Evolutionary conservation across 2,888 invertebrate species (phyloP).

Genomic region (Erebia epiphron): DNA sequence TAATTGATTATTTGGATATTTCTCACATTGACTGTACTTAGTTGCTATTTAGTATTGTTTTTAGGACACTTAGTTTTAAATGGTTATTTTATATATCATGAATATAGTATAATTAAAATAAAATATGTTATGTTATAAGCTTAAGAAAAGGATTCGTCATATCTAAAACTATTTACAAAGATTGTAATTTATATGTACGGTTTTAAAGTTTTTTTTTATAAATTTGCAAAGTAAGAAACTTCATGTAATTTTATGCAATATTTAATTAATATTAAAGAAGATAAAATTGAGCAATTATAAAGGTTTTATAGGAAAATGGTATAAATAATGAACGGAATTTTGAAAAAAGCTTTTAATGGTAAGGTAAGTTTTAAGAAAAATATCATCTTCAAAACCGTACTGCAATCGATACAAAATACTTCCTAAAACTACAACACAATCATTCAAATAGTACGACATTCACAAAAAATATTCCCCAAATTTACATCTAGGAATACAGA

Average conservation of each 20-base stretch:
- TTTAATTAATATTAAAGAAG: background rate
- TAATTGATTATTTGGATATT: background rate
- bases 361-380: background rate
- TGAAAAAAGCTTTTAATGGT: background rate
- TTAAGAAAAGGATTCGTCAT: slow-evolving; percentile 22
- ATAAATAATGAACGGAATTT: background rate
- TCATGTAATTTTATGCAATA: background rate
- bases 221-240: background rate
- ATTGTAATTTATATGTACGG: slow-evolving; percentile 22
- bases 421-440: slow-evolving; percentile 42
- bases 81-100: background rate
- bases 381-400: slow-evolving; percentile 29
- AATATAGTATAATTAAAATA: background rate
- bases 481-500: slow-evolving; percentile 49
- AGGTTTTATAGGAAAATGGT: background rate
- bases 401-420: slow-evolving; percentile 20
- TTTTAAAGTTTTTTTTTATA: slow-evolving; percentile 31
- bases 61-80: slow-evolving; percentile 27
- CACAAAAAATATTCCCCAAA: slow-evolving; percentile 48
- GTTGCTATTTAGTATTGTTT: slow-evolving; percentile 3
- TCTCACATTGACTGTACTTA: background rate
- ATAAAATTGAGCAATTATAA: background rate
- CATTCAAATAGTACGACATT: slow-evolving; percentile 44
- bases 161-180: slow-evolving; percentile 24
- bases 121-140: background rate